These are phyloP conservation scores for Brevimyrus niger DNA, from an alignment of 2,113 vertebrate species.

Conservation along the genomic window DNA sequence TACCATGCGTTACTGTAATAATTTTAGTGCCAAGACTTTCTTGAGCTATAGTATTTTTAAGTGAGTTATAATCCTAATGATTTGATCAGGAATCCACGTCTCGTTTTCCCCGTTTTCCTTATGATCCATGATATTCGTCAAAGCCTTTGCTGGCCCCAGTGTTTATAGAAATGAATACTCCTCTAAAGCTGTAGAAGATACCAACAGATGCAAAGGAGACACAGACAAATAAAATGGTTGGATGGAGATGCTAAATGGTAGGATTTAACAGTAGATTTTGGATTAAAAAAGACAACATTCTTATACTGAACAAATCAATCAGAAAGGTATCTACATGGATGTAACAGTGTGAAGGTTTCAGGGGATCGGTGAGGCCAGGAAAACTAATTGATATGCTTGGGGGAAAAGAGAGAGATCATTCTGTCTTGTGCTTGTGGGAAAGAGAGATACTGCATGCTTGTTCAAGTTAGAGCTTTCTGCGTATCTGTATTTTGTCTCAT, in stretches of 20 bases:
- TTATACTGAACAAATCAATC: neutral
- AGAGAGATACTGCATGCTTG: neutral
- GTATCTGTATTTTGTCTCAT: neutral
- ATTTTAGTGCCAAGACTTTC: neutral
- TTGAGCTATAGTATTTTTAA: neutral
- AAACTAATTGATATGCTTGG: neutral
- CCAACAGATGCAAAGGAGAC: neutral
- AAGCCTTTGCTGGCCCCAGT: neutral
- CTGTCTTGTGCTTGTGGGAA: neutral
- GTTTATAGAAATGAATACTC: neutral
- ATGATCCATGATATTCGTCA: neutral
- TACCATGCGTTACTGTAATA: neutral
- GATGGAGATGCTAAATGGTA: neutral
- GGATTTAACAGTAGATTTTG: neutral
- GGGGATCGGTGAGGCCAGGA: neutral
- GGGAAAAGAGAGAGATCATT: neutral
- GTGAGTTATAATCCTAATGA: neutral
- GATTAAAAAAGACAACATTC: neutral
- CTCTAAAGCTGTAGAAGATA: neutral
- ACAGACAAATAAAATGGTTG: neutral
- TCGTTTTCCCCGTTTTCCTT: neutral
- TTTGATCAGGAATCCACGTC: neutral
- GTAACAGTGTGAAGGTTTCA: neutral
- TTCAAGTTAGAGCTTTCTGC: neutral
- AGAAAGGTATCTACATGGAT: neutral